Base-by-base conservation (phyloP, 92 coral and sea anemone genomes). In the Zoanthus sociatus region DNA sequence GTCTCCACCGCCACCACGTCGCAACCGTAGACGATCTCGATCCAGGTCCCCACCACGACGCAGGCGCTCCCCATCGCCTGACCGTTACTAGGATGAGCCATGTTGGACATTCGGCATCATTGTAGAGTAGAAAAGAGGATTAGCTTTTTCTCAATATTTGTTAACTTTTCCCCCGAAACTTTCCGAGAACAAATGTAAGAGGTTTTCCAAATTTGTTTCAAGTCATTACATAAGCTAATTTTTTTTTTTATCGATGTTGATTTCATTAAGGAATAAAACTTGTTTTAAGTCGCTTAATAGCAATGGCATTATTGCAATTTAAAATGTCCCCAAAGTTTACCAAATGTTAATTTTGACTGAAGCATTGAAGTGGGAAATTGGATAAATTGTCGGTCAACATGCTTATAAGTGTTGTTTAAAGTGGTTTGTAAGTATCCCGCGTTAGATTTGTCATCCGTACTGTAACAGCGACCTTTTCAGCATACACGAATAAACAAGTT, bases 41-140 rank as follows among this genome's bases (percentile, higher is more conserved):
- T 81, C 85, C 42, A 81, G 85, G 61, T 95, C 98, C 21, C 94
- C 94, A 47, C 96, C 97, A 51, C 92, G 94, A 76, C 94, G 99
- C 60, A 89, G 92, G 48, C 86, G 94, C 64, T 93, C 98, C 21
- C 96, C 96, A 32, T 95, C 98, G 55, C 97, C 98, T 8, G 85
- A 66, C 66, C 66, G 66, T 58, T 58, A 58, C 66, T 58, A 58
- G 66, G 66, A 58, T 58, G 2, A 1, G n/a, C 66, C 66, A 58
- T 11, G 17, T 14, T 58, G 66, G 66, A 58, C 66, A 58, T 14
- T 58, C 18, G 21, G 66, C 66, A 9, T 11, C 66, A 58, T 6
- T 11, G 7, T 11, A 50, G 8, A 7, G 4, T 50, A 58, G 66
- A 58, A 58, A 11, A 11, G 0, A 58, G 66, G n/a, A 58, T 58